Evolutionary conservation across 2,797 vertebrate species (phyloP), one percentile per base, ranked within the genome.

Genomic region (Choloepus didactylus): DNA sequence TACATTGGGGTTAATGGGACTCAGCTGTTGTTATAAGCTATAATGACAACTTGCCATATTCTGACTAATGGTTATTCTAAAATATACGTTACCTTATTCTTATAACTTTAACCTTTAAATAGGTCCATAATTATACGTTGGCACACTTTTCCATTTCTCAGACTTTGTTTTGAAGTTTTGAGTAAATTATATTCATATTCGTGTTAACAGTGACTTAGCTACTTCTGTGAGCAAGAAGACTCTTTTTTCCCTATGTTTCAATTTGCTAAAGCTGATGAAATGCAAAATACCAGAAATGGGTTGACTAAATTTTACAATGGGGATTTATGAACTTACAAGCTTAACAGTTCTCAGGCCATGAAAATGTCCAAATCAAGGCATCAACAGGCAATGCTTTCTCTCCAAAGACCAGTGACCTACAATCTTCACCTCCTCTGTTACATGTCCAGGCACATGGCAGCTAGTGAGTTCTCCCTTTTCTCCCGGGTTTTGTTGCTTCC

Each of bases 91-190:
- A 27, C 21, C 11, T 31, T 69, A 27, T 25, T 69, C 67, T 59
- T 49, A 10, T 66, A 27, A 51, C 23, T 56, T 64, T 85, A 16
- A 67, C 81, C 89, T 49, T 77, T 77, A 66, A 62, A 35, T 7
- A 56, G 38, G n/a, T 44, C 75, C 27, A 1, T 21, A 12, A 29
- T 75, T 54, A 23, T 9, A 4, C 80, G 70, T 23, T 23, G 21
- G 60, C 60, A 6, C 27, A 1, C 9, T 0, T 1, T 64, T 0
- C 5, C 0, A 77, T 88, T 73, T 66, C 23, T 59, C 11, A 3
- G 51, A 51, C 5, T 15, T 82, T 89, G 35, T 70, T 69, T 88
- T 82, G 76, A 77, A 60, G 9, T 35, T 35, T 2, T 35, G 35
- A 35, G 35, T 70, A 67, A 31, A 67, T 9, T 70, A 8, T 1